Percentiles rank a stretch among this genome's conserved stretches.
phyloP scores from a whole-genome alignment of 2,888 invertebrate genomes.

The Thereva nobilitata region DNA sequence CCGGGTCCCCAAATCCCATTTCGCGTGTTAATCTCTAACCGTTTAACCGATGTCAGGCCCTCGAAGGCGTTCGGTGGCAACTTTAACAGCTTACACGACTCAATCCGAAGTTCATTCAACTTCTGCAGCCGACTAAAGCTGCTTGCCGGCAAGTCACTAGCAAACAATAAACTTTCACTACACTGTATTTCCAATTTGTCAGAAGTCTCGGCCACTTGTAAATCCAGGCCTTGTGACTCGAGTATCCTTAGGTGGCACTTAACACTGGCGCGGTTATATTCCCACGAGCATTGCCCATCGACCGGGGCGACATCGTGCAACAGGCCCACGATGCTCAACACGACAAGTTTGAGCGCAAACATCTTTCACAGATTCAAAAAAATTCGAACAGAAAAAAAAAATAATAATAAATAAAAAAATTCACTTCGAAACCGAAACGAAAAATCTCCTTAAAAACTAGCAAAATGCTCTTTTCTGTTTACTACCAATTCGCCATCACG shows the following conservation, averaged over 20 bases:
- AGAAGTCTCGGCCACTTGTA: slow-evolving; percentile 69
- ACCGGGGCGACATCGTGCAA: slow-evolving; percentile 10
- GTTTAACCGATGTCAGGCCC: slow-evolving; percentile 77
- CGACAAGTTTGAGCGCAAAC: slow-evolving; percentile 11
- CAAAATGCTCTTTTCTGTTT: too few species aligned
- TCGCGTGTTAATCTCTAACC: slow-evolving; percentile 76
- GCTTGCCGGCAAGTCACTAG: slow-evolving; percentile 72
- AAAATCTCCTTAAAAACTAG: neutral
- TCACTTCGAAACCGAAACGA: slow-evolving; percentile 2
- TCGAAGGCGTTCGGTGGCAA: slow-evolving; percentile 78
- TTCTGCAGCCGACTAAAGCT: slow-evolving; percentile 74
- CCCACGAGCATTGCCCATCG: slow-evolving; percentile 56
- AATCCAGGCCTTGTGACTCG: slow-evolving; percentile 51
- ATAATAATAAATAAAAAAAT: neutral
- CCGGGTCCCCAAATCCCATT: slow-evolving; percentile 79
- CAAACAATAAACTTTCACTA: slow-evolving; percentile 75
- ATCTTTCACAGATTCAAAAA: neutral
- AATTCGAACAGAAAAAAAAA: neutral
- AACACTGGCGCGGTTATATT: slow-evolving; percentile 56
- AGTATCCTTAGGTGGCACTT: slow-evolving; percentile 56
- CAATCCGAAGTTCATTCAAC: slow-evolving; percentile 74
- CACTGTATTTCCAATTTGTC: slow-evolving; percentile 75
- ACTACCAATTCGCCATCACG: too few species aligned
- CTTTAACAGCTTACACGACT: slow-evolving; percentile 78
- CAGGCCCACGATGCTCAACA: slow-evolving; percentile 1